phyloP scores from a whole-genome alignment of 37 sponge, comb jelly and placozoan genomes.

The Ephydatia muelleri region DNA sequence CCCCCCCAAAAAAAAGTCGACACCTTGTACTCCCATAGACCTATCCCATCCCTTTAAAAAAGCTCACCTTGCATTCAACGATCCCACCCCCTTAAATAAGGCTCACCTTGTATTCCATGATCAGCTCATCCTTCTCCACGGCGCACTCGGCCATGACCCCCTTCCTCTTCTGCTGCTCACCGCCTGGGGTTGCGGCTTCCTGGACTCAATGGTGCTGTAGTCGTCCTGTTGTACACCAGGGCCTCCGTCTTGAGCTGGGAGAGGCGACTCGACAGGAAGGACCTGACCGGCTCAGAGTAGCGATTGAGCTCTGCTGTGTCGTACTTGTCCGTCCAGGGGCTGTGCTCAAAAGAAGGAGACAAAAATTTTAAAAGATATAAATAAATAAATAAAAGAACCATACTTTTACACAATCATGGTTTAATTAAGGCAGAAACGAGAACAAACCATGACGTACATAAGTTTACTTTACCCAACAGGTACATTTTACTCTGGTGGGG shows the following conservation, averaged over 20 bases:
- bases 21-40: too few relatives aligned
- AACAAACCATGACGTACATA: too few relatives aligned
- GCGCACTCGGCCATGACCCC: conserved; percentile 49
- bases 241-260: conserved; percentile 62
- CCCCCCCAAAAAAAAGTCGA: background rate
- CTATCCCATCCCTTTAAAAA: too few relatives aligned
- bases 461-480: too few relatives aligned
- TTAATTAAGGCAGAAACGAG: too few relatives aligned
- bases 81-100: too few relatives aligned
- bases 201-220: conserved; percentile 20
- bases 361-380: background rate
- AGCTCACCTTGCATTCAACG: too few relatives aligned
- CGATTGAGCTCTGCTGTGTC: conserved; percentile 34
- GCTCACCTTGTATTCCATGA: conserved; percentile 74
- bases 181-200: conserved; percentile 34
- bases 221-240: conserved; percentile 39
- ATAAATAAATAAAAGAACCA: too few relatives aligned
- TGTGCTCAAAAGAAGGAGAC: background rate
- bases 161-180: conserved; percentile 48
- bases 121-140: conserved; percentile 47
- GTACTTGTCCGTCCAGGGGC: conserved; percentile 78
- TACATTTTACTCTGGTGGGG: too few relatives aligned
- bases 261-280: conserved; percentile 15
- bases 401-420: too few relatives aligned
- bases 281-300: conserved; percentile 34